A percentile compares a stretch with the other conserved stretches of the same genome.
Conservation (phyloP, 1,140 invertebrate genomes). For the Helicorthomorpha holstii region DNA sequence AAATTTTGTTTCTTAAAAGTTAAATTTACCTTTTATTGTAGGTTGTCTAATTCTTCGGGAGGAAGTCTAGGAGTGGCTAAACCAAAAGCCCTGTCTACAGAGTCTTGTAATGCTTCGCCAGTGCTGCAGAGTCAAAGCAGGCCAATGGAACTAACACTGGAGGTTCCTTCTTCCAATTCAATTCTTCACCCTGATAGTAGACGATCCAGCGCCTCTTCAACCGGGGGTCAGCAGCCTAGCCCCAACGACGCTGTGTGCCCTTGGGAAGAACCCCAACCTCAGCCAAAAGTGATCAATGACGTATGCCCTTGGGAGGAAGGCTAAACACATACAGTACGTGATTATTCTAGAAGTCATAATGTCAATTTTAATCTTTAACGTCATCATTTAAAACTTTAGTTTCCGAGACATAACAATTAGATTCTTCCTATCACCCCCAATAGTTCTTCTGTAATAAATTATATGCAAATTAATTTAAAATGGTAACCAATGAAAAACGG, state of each 20-base stretch:
- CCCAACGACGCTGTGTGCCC: conserved; percentile 36
- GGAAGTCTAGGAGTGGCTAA: not conserved
- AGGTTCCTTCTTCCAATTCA: conserved; percentile 7
- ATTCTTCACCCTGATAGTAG: conserved; percentile 12
- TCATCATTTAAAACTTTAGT: not conserved
- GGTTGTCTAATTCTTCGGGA: too few species aligned
- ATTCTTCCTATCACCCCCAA: not conserved
- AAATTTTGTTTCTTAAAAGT: too few species aligned
- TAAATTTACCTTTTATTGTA: too few species aligned
- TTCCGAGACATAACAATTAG: too few species aligned
- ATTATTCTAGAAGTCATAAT: not conserved
- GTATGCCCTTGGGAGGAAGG: conserved; percentile 15
- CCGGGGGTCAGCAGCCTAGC: conserved; percentile 13
- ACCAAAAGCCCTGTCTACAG: not conserved
- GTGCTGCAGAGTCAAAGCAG: conserved; percentile 3
- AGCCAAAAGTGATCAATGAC: conserved; percentile 9
- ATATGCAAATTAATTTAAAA: not conserved
- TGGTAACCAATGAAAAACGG: not conserved
- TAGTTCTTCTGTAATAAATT: not conserved
- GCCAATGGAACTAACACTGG: conserved; percentile 4
- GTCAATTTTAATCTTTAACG: not conserved
- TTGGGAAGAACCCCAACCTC: conserved; percentile 33
- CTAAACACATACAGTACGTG: not conserved
- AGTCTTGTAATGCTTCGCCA: not conserved
- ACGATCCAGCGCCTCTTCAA: not conserved